Conservation (phyloP, 1,140 invertebrate species). For the Galleria mellonella region DNA sequence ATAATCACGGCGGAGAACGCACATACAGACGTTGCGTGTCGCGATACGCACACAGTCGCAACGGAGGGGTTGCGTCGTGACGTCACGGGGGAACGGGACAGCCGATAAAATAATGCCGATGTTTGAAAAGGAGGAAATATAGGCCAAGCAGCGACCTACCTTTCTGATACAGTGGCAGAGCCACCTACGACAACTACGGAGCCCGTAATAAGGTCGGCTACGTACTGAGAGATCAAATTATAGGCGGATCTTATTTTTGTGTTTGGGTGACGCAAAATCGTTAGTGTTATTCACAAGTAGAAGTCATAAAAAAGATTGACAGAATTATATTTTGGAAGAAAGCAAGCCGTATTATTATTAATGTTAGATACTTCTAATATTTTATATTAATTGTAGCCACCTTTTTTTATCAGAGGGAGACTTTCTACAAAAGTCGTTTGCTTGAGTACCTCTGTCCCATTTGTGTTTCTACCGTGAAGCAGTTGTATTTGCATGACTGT, state of each 20-base stretch:
- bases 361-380: too few species aligned
- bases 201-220: slow-evolving; percentile 13
- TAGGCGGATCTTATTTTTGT: slow-evolving; percentile 5
- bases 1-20: slow-evolving; percentile 10
- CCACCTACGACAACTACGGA: slow-evolving; percentile 8
- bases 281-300: slow-evolving; percentile 1
- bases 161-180: slow-evolving; percentile 14
- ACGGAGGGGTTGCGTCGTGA: slow-evolving; percentile 16
- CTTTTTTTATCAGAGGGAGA: too few species aligned
- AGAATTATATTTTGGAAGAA: too few species aligned
- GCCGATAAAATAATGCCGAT: not conserved
- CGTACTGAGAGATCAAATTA: slow-evolving; percentile 13
- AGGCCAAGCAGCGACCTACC: slow-evolving; percentile 25
- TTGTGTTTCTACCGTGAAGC: too few species aligned
- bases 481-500: too few species aligned
- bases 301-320: not conserved
- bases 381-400: too few species aligned
- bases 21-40: slow-evolving; percentile 11
- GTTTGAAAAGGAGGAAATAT: slow-evolving; percentile 18
- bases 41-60: slow-evolving; percentile 11
- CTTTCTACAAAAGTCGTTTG: too few species aligned
- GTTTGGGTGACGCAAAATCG: slow-evolving; percentile 1
- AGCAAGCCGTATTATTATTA: too few species aligned
- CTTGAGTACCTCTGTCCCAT: too few species aligned
- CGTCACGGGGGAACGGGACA: slow-evolving; percentile 16